Conservation (phyloP, 2,888 invertebrate species). For the Yponomeuta cagnagella region DNA sequence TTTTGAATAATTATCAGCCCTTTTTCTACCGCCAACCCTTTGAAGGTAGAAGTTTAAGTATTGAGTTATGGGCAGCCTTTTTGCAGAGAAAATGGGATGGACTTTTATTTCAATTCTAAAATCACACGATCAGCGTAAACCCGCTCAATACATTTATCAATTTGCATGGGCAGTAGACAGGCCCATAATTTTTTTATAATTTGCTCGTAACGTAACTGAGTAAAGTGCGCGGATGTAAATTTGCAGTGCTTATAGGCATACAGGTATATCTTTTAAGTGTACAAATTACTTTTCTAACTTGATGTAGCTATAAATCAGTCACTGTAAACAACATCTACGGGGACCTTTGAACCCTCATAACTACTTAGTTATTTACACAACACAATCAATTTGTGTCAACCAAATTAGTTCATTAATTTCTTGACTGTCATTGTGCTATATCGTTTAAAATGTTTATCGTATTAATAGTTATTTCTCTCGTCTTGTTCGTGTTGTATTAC, state of each 20-base stretch:
- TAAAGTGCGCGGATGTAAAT: no score
- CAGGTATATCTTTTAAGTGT: no score
- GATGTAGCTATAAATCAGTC: no score
- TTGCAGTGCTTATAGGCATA: no score
- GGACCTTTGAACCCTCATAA: no score
- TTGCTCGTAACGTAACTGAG: no score
- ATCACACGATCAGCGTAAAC: no score
- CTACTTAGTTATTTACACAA: not conserved
- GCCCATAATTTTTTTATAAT: no score
- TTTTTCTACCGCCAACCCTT: not conserved
- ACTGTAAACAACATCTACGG: no score
- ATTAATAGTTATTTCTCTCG: not conserved
- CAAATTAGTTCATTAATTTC: not conserved
- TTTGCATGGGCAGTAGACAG: no score
- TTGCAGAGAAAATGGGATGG: not conserved
- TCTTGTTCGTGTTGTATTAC: not conserved
- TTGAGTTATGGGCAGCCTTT: not conserved
- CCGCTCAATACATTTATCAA: no score
- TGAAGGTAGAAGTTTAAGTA: not conserved
- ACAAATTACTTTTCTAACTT: no score
- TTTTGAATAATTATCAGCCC: not conserved
- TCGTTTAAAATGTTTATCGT: slow-evolving; percentile 4
- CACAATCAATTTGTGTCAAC: not conserved
- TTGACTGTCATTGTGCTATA: not conserved
- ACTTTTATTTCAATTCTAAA: not conserved